A percentile compares a stretch with the other conserved stretches of the same genome.
phyloP scores from a whole-genome alignment of 2,797 vertebrate species.

The Typhlichthys subterraneus region DNA sequence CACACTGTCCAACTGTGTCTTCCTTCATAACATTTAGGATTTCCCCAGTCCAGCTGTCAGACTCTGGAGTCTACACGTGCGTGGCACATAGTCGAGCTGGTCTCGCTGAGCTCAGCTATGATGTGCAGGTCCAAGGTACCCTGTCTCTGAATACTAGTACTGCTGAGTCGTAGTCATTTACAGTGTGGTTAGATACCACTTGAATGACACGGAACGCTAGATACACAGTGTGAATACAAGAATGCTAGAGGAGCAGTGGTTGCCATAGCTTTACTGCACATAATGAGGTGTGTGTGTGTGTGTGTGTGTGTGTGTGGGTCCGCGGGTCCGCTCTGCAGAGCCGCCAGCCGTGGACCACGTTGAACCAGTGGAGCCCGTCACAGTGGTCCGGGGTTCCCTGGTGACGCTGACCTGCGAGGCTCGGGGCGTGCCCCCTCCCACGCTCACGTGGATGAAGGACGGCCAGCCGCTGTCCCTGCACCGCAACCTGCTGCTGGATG shows the following conservation, averaged over 20 bases:
- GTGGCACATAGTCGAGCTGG: conserved; percentile 85
- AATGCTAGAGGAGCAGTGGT: no score
- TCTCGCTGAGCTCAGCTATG: conserved; percentile 80
- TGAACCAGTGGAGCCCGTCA: conserved; percentile 79
- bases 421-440: conserved; percentile 81
- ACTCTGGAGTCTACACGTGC: conserved; percentile 87
- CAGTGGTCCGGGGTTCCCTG: conserved; percentile 79
- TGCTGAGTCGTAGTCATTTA: not conserved
- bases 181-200: not conserved
- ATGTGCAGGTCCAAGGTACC: conserved; percentile 85
- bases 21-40: conserved; percentile 75
- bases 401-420: conserved; percentile 88
- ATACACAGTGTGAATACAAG: no score
- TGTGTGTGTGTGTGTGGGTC: conserved; percentile 8
- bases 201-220: no score
- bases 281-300: conserved; percentile 4
- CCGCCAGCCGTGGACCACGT: conserved; percentile 82
- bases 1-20: not conserved
- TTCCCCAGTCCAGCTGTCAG: conserved; percentile 82
- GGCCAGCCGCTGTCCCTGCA: conserved; percentile 78
- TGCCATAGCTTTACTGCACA: not conserved
- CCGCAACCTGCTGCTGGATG: conserved; percentile 70
- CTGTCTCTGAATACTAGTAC: not conserved
- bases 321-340: conserved; percentile 65
- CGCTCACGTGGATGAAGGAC: conserved; percentile 87